Evolutionary conservation across 2,113 vertebrate species (phyloP).

Genomic region (Sinocyclocheilus anshuiensis): DNA sequence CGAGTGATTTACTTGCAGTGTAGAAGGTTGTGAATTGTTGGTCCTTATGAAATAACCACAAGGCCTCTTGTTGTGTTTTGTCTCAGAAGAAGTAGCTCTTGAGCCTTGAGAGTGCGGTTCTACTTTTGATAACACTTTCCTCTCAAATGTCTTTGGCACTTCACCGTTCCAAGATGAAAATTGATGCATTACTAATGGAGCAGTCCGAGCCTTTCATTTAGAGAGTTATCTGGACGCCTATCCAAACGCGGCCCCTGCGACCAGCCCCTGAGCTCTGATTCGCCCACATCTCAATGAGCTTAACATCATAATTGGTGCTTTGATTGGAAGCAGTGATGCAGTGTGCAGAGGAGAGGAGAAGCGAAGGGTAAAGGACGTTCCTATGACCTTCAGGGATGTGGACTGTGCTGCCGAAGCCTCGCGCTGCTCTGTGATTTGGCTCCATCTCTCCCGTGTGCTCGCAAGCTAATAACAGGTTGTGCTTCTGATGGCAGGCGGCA

Average conservation of each 20-base stretch:
- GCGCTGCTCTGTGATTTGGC: constrained; percentile 59
- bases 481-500: constrained; percentile 53
- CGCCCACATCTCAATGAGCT: constrained; percentile 62
- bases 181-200: background rate
- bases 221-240: background rate
- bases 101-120: constrained; percentile 3
- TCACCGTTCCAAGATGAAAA: constrained; percentile 1
- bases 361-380: constrained; percentile 61
- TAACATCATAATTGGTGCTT: constrained; percentile 70
- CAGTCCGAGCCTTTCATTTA: constrained; percentile 18
- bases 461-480: constrained; percentile 51
- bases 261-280: constrained; percentile 54
- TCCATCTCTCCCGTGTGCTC: constrained; percentile 51
- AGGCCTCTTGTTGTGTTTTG: background rate
- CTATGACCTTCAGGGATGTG: constrained; percentile 74
- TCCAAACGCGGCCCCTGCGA: constrained; percentile 35
- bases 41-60: background rate
- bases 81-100: background rate
- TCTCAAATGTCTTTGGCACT: background rate
- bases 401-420: constrained; percentile 50
- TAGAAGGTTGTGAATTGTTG: background rate
- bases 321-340: constrained; percentile 63
- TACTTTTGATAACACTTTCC: constrained; percentile 1
- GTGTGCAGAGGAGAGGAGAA: constrained; percentile 29
- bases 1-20: too few relatives aligned